Evolutionary conservation across 2,113 vertebrate species (phyloP), one percentile per base, ranked within the genome.

Genomic region (Pangasianodon gigas): DNA sequence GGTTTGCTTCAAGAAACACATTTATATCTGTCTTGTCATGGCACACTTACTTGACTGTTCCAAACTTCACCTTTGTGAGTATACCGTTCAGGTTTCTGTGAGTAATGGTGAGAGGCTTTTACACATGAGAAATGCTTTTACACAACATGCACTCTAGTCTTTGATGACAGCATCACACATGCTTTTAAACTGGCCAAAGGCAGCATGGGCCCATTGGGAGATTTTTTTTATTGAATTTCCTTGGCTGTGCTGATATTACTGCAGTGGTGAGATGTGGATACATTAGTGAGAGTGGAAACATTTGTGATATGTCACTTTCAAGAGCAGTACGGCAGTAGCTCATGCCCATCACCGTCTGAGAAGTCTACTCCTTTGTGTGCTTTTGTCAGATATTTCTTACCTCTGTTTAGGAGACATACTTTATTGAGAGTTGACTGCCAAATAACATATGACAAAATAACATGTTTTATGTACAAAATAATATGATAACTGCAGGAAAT

Each of bases 141-240:
- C 48, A 41, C 41, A 81, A 56, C 75, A 81, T 81, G 32, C 51
- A n/a, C 71, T 85, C 41, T 51, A 44, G 52, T 37, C 48, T 85
- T 86, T 54, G 16, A 75, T 46, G 60, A 84, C 13, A 32, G 24
- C 37, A 16, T 85, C 84, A 65, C 83, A 52, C 71, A 32, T 65
- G 88, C 82, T 85, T 77, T 85, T 77, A 85, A 67, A 46, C 44
- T 52, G 54, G 56, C 71, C 83, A 79, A 75, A 85, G 71, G 58
- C 51, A 19, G 56, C 46, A 16, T 21, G 7, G 0, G 29, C 51
- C 32, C 71, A 52, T 37, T 51, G 65, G 41, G 82, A 62, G 67
- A 89, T 32, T 65, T 85, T 67, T 52, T n/a, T 16, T 51, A 81
- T 89, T 67, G 60, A 41, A 56, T 90, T 90, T 69, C 51, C 74